Percentiles rank a stretch among this genome's conserved stretches.
These are phyloP conservation scores for Piaya cayana DNA, from an alignment of 2,113 vertebrate genomes.

Conservation along the genomic window DNA sequence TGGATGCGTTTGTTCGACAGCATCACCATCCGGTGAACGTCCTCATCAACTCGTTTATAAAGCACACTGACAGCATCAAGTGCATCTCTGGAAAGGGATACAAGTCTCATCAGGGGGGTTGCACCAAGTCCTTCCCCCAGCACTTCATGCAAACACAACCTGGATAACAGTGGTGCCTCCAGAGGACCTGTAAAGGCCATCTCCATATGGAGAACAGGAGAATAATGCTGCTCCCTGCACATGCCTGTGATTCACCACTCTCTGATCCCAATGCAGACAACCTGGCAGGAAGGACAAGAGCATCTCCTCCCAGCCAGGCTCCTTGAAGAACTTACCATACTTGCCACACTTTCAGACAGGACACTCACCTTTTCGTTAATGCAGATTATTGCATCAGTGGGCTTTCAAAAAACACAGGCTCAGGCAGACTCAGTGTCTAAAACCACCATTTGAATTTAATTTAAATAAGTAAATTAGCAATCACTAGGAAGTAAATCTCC, in stretches of 20 bases:
- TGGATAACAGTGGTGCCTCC: background rate
- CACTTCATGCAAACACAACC: background rate
- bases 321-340: background rate
- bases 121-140: background rate
- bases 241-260: background rate
- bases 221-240: background rate
- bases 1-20: conserved; percentile 85
- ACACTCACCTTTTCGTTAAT: background rate
- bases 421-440: background rate
- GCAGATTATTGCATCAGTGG: background rate
- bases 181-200: accelerated
- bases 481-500: background rate
- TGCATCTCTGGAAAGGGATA: conserved; percentile 71
- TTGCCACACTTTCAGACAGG: background rate
- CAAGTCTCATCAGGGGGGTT: background rate
- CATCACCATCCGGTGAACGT: conserved; percentile 87
- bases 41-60: conserved; percentile 87
- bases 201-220: background rate
- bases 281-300: background rate
- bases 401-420: background rate
- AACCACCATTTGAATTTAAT: background rate
- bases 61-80: conserved; percentile 77
- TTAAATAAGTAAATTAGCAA: background rate
- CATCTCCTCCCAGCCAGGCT: background rate
- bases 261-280: background rate